Conservation (phyloP, 2,888 invertebrate species). For the Macrophya alboannulata region DNA sequence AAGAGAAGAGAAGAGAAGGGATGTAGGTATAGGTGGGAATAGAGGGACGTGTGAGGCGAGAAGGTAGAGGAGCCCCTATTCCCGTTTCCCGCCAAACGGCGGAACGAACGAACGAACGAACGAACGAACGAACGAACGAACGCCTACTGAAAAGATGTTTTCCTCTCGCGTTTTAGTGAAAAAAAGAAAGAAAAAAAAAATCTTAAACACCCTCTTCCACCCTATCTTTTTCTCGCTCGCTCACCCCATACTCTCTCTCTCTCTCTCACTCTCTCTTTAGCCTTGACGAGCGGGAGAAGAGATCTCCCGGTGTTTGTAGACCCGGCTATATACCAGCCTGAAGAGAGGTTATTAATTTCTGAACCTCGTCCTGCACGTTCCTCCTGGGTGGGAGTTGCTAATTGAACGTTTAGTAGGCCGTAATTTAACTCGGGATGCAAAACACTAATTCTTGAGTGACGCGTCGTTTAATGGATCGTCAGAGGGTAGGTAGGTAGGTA, state of each 20-base stretch:
- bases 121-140: not conserved
- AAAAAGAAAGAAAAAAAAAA: conserved; percentile 55
- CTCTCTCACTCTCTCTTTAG: not conserved
- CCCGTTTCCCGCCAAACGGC: not conserved
- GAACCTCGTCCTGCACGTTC: not conserved
- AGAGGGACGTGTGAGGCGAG: not conserved
- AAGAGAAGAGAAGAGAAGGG: not conserved
- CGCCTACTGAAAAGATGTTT: conserved; percentile 61
- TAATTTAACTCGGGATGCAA: conserved; percentile 61
- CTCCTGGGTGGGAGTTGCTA: conserved; percentile 55
- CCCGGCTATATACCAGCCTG: not conserved
- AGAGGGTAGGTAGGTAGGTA: not conserved
- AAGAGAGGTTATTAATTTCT: conserved; percentile 43
- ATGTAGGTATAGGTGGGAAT: conserved; percentile 9
- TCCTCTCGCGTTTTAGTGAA: conserved; percentile 56
- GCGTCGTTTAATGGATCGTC: conserved; percentile 54
- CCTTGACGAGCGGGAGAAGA: not conserved
- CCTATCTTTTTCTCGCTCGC: not conserved
- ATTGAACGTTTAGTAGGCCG: conserved; percentile 64
- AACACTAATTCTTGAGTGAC: conserved; percentile 59
- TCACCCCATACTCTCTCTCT: not conserved
- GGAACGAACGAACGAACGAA: not conserved
- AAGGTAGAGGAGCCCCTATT: not conserved
- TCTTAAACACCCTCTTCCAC: conserved; percentile 56
- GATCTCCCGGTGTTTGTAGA: not conserved